Percentiles rank a stretch among this genome's conserved stretches.
Evolutionary conservation across 2,888 invertebrate genomes (phyloP).

Genomic region (Kuschelorhynchus macadamiae): DNA sequence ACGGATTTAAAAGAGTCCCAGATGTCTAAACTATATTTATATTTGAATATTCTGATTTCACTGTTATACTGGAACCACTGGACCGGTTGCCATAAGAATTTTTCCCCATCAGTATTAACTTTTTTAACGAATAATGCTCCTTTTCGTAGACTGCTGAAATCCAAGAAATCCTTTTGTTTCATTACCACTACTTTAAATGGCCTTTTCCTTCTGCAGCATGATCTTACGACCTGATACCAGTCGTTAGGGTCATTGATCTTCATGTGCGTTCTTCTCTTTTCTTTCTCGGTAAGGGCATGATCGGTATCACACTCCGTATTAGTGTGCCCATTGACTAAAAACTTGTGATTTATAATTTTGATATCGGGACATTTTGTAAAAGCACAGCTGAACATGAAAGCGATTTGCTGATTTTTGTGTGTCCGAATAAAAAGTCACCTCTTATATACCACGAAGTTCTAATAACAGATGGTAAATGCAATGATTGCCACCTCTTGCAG

Average conservation of each 20-base stretch:
- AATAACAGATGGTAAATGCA: conserved; percentile 16
- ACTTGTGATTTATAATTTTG: too few relatives aligned
- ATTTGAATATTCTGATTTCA: conserved; percentile 18
- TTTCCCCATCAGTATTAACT: conserved; percentile 18
- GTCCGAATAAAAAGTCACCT: conserved; percentile 26
- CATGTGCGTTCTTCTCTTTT: conserved; percentile 6
- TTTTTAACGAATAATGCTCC: conserved; percentile 14
- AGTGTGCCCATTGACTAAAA: conserved; percentile 44
- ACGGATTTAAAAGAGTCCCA: conserved; percentile 5
- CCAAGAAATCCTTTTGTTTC: conserved; percentile 17
- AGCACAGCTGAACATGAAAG: conserved; percentile 16
- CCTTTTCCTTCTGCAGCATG: conserved; percentile 11
- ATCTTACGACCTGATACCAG: conserved; percentile 25
- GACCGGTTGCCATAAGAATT: conserved; percentile 24
- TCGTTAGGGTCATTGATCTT: conserved; percentile 8
- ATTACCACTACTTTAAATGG: conserved; percentile 22
- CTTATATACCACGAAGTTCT: conserved; percentile 6
- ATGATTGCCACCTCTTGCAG: conserved; percentile 27
- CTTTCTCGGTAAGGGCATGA: conserved; percentile 49
- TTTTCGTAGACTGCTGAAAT: conserved; percentile 15
- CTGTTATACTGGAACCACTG: conserved; percentile 22
- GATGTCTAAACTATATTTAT: conserved; percentile 5
- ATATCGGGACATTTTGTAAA: too few relatives aligned
- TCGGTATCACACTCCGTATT: conserved; percentile 54
- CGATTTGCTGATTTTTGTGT: conserved; percentile 25